Conservation (phyloP, 2,888 invertebrate genomes). For the Aleiodes alternator region DNA sequence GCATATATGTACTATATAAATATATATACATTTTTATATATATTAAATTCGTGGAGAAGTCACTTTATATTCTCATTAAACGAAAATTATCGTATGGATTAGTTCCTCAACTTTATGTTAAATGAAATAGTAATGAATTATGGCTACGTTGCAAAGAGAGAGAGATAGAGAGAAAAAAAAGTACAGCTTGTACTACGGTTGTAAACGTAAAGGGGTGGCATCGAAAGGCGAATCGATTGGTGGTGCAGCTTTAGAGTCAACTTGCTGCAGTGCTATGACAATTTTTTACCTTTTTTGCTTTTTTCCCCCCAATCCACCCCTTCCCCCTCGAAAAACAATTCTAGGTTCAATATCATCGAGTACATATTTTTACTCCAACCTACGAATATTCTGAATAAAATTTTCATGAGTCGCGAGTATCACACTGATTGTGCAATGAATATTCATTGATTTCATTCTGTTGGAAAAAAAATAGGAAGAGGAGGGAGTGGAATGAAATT, state of each 20-base stretch:
- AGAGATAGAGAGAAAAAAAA: background rate
- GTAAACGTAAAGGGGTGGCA: slow-evolving; percentile 8
- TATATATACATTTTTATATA: background rate
- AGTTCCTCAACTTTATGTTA: slow-evolving; percentile 18
- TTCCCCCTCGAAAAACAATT: background rate
- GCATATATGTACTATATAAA: background rate
- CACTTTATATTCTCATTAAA: background rate
- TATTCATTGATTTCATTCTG: no score
- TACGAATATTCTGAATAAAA: background rate
- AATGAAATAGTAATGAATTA: slow-evolving; percentile 27
- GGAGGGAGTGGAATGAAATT: no score
- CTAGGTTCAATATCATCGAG: background rate
- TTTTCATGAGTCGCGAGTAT: background rate
- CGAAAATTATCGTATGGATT: slow-evolving; percentile 20
- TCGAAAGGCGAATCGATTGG: slow-evolving; percentile 34
- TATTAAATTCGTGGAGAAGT: background rate
- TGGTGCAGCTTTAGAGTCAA: slow-evolving; percentile 21
- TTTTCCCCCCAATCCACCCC: background rate
- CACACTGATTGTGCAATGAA: background rate
- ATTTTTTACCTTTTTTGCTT: slow-evolving; percentile 7
- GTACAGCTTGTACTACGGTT: background rate
- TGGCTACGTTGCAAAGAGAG: background rate
- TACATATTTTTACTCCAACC: background rate
- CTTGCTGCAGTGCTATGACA: slow-evolving; percentile 31
- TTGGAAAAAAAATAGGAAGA: no score